Evolutionary conservation across 1,140 invertebrate genomes (phyloP).

Genomic region (Octopus sinensis): DNA sequence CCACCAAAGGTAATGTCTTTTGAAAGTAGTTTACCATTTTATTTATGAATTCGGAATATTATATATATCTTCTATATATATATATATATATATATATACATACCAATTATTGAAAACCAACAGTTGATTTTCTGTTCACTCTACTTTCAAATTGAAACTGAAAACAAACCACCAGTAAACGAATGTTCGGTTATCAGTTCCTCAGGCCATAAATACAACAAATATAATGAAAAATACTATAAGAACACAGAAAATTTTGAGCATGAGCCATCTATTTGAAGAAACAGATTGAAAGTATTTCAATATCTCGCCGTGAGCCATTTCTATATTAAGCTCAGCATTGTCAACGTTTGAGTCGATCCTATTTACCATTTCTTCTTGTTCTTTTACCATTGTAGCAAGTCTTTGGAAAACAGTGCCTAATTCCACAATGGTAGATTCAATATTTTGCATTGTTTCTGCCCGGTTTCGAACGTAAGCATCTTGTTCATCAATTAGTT

Average conservation of each 20-base stretch:
- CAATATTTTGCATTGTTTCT: conserved; percentile 98
- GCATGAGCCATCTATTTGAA: conserved; percentile 97
- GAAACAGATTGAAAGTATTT: conserved; percentile 98
- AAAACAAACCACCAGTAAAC: no score
- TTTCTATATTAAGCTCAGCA: conserved; percentile 92
- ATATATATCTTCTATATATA: no score
- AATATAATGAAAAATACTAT: conserved; percentile 99
- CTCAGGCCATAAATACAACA: conserved; percentile 78
- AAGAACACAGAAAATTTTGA: conserved; percentile 97
- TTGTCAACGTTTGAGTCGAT: conserved; percentile 97
- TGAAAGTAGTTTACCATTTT: no score
- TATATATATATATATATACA: no score
- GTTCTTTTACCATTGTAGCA: conserved; percentile 98
- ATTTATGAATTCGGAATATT: no score
- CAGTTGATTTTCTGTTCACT: no score
- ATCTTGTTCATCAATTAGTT: conserved; percentile 75
- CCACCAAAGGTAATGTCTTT: no score
- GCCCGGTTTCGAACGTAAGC: conserved; percentile 87
- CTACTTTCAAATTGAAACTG: no score
- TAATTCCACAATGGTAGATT: conserved; percentile 98
- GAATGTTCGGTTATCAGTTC: neutral
- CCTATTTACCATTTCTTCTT: conserved; percentile 96
- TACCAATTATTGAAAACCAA: no score
- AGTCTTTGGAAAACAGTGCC: conserved; percentile 97
- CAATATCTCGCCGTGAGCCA: conserved; percentile 92